Base-by-base conservation (phyloP, 2,113 vertebrate species). In the Lycaon pictus region DNA sequence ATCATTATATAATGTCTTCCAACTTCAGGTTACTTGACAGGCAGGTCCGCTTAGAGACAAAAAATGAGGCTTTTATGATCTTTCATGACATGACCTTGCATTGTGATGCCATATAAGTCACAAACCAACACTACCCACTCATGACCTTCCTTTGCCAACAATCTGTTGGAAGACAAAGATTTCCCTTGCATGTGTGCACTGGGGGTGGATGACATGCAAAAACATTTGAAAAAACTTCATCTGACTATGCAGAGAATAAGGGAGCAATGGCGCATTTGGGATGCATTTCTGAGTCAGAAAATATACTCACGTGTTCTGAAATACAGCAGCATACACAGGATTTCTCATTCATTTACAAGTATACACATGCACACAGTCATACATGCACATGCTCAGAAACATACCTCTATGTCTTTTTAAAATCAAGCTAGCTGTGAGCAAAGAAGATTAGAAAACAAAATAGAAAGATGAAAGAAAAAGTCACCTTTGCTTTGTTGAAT, bases 401-500 rank as follows among this genome's bases (percentile, higher is more conserved):
- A 88, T 4, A 32, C 9, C 1, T 95, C 6, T 3, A 0, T 93
- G 77, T 8, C 8, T 65, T 87, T 72, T 15, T 19, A 93, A 51
- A 84, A 67, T 77, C n/a, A 82, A n/a, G 23, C 7, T 32, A 82
- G 35, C 35, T 92, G 3, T 67, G 23, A 87, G 19, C 8, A 88
- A 58, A 90, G 1, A 80, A 20, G 1, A 83, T 74, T 93, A 92
- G 53, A 90, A 95, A 96, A 17, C 19, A 82, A 82, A 93, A 81
- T 19, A 80, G 35, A 81, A 56, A 37, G 17, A 27, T 92, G 11
- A 94, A 84, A 92, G 17, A 67, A 82, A 94, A 95, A 90, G 53
- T 94, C 94, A 93, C 27, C 12, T 94, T 87, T 85, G 23, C 5
- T 87, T 85, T 95, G n/a, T 48, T 86, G 63, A 93, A 88, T 92